phyloP scores from a whole-genome alignment of 30 jellyfish, hydroid and myxozoan genomes.

The Hydra vulgaris region DNA sequence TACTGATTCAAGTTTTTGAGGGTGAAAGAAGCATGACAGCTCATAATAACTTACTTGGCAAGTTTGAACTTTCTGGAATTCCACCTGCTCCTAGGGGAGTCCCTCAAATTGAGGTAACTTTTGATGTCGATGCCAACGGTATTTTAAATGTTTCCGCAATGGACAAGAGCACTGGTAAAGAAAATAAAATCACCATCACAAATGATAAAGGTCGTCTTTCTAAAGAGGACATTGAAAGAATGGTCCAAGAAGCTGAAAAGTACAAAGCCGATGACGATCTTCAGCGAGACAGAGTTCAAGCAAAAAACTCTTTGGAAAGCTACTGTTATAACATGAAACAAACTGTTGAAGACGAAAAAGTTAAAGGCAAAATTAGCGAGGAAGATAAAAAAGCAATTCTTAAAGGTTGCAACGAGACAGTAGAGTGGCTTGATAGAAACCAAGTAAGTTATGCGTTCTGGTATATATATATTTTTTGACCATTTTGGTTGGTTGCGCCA shows the following conservation, averaged over 20 bases:
- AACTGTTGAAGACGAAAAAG: slow-evolving; percentile 83
- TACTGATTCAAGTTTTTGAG: slow-evolving; percentile 66
- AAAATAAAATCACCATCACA: slow-evolving; percentile 66
- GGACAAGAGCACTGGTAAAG: slow-evolving; percentile 67
- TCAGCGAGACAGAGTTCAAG: slow-evolving; percentile 45
- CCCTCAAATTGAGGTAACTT: slow-evolving; percentile 93
- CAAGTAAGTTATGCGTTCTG: too few species aligned
- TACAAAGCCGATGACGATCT: slow-evolving; percentile 70
- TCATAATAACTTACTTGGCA: slow-evolving; percentile 72
- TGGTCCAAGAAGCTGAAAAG: slow-evolving; percentile 89
- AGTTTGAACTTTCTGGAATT: slow-evolving; percentile 64
- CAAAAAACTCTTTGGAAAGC: slow-evolving; percentile 64
- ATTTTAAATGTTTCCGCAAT: slow-evolving; percentile 72
- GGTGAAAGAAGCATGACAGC: slow-evolving; percentile 89
- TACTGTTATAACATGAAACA: slow-evolving; percentile 49
- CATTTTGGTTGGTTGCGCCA: too few species aligned
- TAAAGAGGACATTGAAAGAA: slow-evolving; percentile 60
- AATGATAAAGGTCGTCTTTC: slow-evolving; percentile 75
- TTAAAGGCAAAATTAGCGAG: slow-evolving; percentile 74
- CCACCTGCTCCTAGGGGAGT: slow-evolving; percentile 95
- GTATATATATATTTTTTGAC: too few species aligned
- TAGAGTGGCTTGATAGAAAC: slow-evolving; percentile 81
- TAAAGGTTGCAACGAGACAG: slow-evolving; percentile 67
- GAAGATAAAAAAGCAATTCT: slow-evolving; percentile 64
- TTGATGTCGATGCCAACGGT: slow-evolving; percentile 86